Percentiles rank a stretch among this genome's conserved stretches.
Evolutionary conservation across 1,140 invertebrate genomes (phyloP).

Genomic region (Neodiprion pinetum): DNA sequence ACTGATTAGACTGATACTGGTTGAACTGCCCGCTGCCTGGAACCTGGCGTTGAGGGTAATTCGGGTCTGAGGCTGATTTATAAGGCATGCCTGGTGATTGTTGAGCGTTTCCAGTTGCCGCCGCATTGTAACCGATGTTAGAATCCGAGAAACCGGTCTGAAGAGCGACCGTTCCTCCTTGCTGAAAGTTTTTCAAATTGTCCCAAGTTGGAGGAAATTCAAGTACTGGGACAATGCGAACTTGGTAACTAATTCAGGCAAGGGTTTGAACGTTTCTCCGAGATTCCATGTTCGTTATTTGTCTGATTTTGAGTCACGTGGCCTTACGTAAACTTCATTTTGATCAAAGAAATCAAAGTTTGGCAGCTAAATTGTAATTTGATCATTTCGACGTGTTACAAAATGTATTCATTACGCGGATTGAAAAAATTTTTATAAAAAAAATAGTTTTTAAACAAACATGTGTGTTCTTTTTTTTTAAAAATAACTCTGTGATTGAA

Average conservation of each 20-base stretch:
- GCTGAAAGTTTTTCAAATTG: conserved; percentile 35
- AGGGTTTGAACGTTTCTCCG: neutral
- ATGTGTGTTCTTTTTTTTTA: no score
- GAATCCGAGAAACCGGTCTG: conserved; percentile 60
- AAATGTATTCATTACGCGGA: no score
- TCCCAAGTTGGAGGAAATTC: neutral
- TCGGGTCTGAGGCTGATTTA: conserved; percentile 57
- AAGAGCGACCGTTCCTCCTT: conserved; percentile 58
- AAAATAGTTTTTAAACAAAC: no score
- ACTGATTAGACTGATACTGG: conserved; percentile 51
- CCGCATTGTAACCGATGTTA: conserved; percentile 54
- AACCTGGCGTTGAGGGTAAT: conserved; percentile 45
- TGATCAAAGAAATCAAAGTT: no score
- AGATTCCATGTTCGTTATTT: no score
- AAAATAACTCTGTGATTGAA: no score
- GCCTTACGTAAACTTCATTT: no score
- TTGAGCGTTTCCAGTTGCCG: conserved; percentile 57
- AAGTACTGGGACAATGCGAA: neutral
- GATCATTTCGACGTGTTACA: no score
- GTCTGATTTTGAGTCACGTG: no score
- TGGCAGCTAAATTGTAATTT: no score
- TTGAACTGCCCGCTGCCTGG: conserved; percentile 31
- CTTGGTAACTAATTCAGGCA: neutral
- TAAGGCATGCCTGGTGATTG: conserved; percentile 63
- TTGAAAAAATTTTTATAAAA: no score